These are phyloP conservation scores for Vulpes vulpes DNA, from an alignment of 2,113 vertebrate species.

Conservation along the genomic window DNA sequence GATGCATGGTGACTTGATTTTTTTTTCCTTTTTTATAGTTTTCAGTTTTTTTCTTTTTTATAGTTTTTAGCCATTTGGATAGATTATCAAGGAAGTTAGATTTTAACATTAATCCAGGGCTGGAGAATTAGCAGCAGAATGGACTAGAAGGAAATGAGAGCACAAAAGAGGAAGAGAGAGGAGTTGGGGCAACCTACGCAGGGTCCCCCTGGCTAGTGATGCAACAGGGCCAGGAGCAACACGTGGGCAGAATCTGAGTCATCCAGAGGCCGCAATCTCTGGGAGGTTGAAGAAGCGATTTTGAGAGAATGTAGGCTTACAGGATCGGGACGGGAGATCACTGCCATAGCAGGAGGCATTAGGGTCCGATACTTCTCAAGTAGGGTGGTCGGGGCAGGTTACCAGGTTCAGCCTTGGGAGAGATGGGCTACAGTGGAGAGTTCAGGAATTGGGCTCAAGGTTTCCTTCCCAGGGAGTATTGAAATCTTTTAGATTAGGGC, in stretches of 20 bases:
- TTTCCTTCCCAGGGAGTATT: neutral
- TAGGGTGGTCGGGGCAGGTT: neutral
- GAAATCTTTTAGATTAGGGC: neutral
- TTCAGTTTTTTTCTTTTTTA: neutral
- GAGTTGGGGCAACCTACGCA: accelerated
- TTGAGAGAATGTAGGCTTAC: neutral
- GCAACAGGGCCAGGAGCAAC: neutral
- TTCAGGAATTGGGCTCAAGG: neutral
- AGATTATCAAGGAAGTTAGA: neutral
- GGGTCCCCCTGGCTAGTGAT: neutral
- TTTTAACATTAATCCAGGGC: neutral
- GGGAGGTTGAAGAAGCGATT: neutral
- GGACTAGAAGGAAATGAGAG: neutral
- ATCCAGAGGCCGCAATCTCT: accelerated
- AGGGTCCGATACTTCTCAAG: neutral
- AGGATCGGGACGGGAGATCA: neutral
- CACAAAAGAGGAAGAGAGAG: neutral
- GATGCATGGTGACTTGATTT: neutral
- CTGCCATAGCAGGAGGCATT: neutral
- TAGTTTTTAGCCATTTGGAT: neutral
- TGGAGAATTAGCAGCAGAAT: neutral
- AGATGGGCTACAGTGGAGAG: neutral
- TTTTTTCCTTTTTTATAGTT: neutral
- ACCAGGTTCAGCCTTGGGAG: neutral
- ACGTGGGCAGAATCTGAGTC: neutral